Evolutionary conservation across 2,888 invertebrate genomes (phyloP), one percentile per base, ranked within the genome.

Genomic region (Ichneumon xanthorius): DNA sequence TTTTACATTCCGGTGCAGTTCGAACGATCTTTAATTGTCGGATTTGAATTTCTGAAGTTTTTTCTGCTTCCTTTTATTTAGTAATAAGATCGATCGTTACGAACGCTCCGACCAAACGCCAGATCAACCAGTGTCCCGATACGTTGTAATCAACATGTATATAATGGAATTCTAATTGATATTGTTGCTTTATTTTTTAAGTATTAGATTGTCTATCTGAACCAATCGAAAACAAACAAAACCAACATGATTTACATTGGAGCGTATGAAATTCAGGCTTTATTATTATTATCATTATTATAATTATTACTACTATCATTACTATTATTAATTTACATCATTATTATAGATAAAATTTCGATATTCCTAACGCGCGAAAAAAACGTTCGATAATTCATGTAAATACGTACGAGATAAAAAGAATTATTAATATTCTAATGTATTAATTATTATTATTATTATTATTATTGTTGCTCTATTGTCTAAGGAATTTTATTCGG

Each of bases 401-500:
- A 81, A 85, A 78, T 85, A 87, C 71, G 76, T 77, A 84, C 63
- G 73, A 71, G 48, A 73, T 70, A 79, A 76, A 85, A 82, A 77
- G 72, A 80, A 67, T 92, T 89, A 92, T 92, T 80, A 71, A 80
- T 80, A 84, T 84, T 50, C 72, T 84, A 83, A 77, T 70, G 76
- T 84, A 80, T 77, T 67, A 84, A 81, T 78, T 90, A 90, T 89
- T 88, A 88, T 88, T 89, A 90, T 90, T 89, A 92, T 92, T 93
- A 88, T 88, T 89, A 90, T 90, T 89, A 92, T 92, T 93, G 93
- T 93, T 93, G 90, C 90, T 92, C 86, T 92, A 91, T 92, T 92
- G 90, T 92, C 91, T 93, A 93, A 93, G 92, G 88, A 33, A 91
- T 91, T 90, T 90, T 82, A 82, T 82, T 88, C 83, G 88, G 88